These are phyloP conservation scores for Nesidiocoris tenuis DNA, from an alignment of 2,888 invertebrate genomes.

Conservation along the genomic window DNA sequence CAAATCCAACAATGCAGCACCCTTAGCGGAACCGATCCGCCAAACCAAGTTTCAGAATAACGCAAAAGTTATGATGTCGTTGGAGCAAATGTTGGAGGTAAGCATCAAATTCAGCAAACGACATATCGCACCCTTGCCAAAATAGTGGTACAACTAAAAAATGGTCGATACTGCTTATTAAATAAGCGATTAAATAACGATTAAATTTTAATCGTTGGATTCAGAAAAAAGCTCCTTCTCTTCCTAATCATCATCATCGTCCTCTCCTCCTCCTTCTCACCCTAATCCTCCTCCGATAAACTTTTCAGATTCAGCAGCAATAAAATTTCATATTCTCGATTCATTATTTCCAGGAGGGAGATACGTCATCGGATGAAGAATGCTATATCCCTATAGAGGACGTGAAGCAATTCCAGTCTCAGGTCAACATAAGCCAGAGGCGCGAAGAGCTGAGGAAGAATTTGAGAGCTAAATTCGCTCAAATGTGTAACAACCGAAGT, in stretches of 20 bases:
- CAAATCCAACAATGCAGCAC: constrained; percentile 14
- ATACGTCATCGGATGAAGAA: constrained; percentile 70
- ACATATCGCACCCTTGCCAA: too few relatives aligned
- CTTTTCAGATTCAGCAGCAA: too few relatives aligned
- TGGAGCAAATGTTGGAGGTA: constrained; percentile 79
- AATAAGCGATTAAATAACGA: too few relatives aligned
- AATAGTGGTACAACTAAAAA: too few relatives aligned
- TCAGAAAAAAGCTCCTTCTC: too few relatives aligned
- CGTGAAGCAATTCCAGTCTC: constrained; percentile 80
- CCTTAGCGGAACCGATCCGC: constrained; percentile 15
- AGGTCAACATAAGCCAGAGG: constrained; percentile 74
- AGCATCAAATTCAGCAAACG: too few relatives aligned
- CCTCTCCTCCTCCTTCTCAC: too few relatives aligned
- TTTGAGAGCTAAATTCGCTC: constrained; percentile 78
- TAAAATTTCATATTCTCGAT: too few relatives aligned
- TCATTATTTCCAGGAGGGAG: constrained; percentile 69
- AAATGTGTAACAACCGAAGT: constrained; percentile 60
- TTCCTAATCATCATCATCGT: too few relatives aligned
- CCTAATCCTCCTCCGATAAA: too few relatives aligned
- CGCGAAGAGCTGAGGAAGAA: constrained; percentile 79
- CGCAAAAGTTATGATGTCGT: constrained; percentile 53
- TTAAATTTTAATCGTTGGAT: too few relatives aligned
- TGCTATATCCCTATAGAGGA: constrained; percentile 87
- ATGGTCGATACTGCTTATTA: too few relatives aligned
- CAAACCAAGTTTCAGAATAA: constrained; percentile 26